Conservation (phyloP, 2,113 vertebrate genomes). For the Aspidoscelis tigris region DNA sequence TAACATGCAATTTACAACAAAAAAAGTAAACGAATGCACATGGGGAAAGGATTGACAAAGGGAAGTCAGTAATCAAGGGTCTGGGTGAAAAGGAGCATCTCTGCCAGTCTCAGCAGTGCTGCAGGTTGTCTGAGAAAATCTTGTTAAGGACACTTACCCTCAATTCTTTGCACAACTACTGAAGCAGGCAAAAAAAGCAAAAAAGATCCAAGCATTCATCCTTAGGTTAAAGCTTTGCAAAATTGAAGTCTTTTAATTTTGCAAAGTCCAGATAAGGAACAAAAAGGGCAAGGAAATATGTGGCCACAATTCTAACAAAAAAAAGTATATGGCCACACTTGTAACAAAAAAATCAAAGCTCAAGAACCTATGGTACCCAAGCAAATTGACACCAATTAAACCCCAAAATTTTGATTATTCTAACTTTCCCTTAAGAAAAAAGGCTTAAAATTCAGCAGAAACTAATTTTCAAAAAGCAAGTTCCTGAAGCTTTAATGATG, state of each 20-base stretch:
- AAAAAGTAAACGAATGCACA: background rate
- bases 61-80: no score
- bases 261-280: background rate
- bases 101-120: background rate
- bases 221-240: background rate
- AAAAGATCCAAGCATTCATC: background rate
- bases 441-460: background rate
- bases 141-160: background rate
- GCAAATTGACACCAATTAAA: background rate
- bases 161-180: background rate
- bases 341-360: background rate
- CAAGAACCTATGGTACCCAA: background rate
- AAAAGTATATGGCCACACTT: no score
- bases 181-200: background rate
- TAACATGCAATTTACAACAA: background rate
- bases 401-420: background rate
- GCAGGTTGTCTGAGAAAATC: background rate
- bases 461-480: background rate
- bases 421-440: background rate
- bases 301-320: no score
- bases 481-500: background rate
- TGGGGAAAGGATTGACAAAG: no score
- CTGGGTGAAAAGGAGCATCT: no score
- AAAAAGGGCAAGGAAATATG: background rate
- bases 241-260: background rate